A percentile compares a stretch with the other conserved stretches of the same genome.
phyloP scores from a whole-genome alignment of 2,797 vertebrate genomes.

The Gymnoscopelus braueri region DNA sequence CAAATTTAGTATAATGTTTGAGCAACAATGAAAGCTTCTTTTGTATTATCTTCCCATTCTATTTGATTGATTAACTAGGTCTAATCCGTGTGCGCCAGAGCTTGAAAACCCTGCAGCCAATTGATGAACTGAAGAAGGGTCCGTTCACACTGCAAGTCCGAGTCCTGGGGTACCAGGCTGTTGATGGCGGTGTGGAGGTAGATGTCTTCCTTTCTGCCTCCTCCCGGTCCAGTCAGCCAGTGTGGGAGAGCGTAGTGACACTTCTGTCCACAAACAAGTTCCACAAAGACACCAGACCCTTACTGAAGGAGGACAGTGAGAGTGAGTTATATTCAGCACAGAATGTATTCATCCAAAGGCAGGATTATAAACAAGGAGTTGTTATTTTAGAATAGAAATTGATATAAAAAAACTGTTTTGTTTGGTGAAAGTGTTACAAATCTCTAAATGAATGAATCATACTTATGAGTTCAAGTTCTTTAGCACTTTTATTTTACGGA shows the following conservation, averaged over 20 bases:
- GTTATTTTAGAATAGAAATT: no score
- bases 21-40: no score
- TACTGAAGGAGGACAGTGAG: neutral
- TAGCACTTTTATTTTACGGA: no score
- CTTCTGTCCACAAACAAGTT: conserved; percentile 61
- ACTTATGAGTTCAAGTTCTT: no score
- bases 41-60: neutral
- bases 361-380: no score
- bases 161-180: conserved; percentile 61
- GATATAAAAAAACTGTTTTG: no score
- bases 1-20: no score
- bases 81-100: conserved; percentile 64
- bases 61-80: conserved; percentile 45
- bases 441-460: no score
- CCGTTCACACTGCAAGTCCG: conserved; percentile 64
- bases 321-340: conserved; percentile 2
- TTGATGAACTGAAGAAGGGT: conserved; percentile 79
- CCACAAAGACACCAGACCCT: conserved; percentile 5
- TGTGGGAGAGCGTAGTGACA: conserved; percentile 77
- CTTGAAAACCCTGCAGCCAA: conserved; percentile 64
- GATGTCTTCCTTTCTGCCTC: conserved; percentile 67
- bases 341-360: neutral
- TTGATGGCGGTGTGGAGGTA: conserved; percentile 70
- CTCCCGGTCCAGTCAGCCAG: conserved; percentile 28
- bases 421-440: no score